phyloP scores from a whole-genome alignment of 2,888 invertebrate species.

The Minunthozetes semirufus region DNA sequence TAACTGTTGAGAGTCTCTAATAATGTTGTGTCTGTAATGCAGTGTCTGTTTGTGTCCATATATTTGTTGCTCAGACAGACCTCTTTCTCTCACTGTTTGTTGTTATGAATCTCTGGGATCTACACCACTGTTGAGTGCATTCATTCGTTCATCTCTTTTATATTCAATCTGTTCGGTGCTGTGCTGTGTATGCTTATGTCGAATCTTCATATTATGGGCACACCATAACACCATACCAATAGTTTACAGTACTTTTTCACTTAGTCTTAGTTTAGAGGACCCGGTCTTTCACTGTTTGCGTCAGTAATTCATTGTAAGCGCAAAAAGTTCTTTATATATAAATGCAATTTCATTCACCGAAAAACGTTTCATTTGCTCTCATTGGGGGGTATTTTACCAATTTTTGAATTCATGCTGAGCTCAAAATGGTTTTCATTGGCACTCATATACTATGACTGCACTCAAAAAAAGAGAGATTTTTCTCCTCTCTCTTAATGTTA shows the following conservation, averaged over 20 bases:
- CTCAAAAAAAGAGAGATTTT: not conserved
- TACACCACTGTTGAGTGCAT: constrained; percentile 20
- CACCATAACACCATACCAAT: not conserved
- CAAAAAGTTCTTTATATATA: constrained; percentile 8
- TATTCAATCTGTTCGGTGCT: not conserved
- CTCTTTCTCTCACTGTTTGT: not conserved
- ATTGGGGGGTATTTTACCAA: constrained; percentile 22
- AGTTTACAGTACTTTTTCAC: not conserved
- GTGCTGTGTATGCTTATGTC: not conserved
- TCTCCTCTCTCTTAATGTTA: constrained; percentile 4
- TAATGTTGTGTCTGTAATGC: too few relatives aligned
- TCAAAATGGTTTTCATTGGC: constrained; percentile 11
- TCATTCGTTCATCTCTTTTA: not conserved
- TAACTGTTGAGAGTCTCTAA: not conserved
- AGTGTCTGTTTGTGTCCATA: too few relatives aligned
- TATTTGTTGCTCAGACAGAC: not conserved
- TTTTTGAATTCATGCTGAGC: constrained; percentile 26
- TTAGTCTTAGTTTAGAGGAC: not conserved
- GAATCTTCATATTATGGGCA: not conserved
- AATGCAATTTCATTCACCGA: constrained; percentile 26
- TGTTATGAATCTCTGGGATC: not conserved
- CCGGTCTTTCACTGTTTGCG: not conserved
- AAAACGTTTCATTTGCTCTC: constrained; percentile 26
- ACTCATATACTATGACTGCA: not conserved
- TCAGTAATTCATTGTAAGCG: constrained; percentile 8